Base-by-base conservation (phyloP, 2,797 vertebrate genomes). In the Onychomys torridus region DNA sequence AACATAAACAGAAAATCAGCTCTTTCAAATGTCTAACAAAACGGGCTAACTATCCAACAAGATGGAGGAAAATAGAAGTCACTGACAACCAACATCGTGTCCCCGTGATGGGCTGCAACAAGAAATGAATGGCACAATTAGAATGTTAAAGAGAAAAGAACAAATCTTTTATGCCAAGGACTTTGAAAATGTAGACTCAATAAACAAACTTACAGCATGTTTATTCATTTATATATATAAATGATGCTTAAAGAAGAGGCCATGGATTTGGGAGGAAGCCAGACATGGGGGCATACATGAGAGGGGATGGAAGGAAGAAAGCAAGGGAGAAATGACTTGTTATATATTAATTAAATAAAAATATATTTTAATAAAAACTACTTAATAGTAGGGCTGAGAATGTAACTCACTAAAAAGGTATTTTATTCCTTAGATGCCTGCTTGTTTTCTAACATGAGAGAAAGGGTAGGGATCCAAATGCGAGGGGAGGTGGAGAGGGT, bases 111-210 rank as follows among this genome's bases (percentile, higher is more conserved):
- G 16, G 17, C 59, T 57, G 59, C 32, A 78, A 6, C 57, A 40
- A 40, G 43, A 77, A 77, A 77, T 49, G 46, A 77, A 77, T 49
- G 46, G 7, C 27, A 32, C 27, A 77, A 77, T 77, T 49, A 32
- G 14, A 43, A 27, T 69, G 4, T 40, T 83, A 84, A 65, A 71
- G 71, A 23, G 17, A 71, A 61, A 71, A 61, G 16, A 75, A n/a
- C 32, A 83, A 88, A 49, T 8, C 57, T 3, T 3, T 65, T 32
- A 49, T 87, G 37, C 2, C 23, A 81, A 69, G 73, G 61, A 37
- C 76, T 75, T 79, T 81, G 16, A 85, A 89, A 93, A 63, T 69
- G 59, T 79, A 79, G n/a, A 92, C 4, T 93, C 59, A 97, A 37
- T 81, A 19, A 11, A 95, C 1, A 93, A 85, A 69, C 59, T 71